Evolutionary conservation across 2,888 invertebrate genomes (phyloP).

Genomic region (Andrena dorsata): DNA sequence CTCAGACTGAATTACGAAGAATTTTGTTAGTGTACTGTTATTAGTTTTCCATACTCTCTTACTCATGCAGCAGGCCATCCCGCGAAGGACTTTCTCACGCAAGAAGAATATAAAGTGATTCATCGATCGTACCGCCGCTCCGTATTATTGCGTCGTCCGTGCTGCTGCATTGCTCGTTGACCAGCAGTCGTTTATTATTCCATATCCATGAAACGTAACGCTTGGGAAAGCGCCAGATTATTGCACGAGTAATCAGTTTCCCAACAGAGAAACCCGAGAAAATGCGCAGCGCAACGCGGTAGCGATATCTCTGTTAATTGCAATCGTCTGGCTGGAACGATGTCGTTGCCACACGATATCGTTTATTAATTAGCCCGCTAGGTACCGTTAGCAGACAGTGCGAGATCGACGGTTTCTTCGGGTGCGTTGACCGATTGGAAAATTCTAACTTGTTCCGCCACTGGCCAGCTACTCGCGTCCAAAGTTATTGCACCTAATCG

Average conservation of each 20-base stretch:
- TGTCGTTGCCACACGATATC: constrained; percentile 24
- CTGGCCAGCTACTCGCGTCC: neutral
- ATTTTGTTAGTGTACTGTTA: no score
- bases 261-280: constrained; percentile 15
- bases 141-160: neutral
- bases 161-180: neutral
- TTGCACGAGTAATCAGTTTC: constrained; percentile 18
- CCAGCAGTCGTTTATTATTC: neutral
- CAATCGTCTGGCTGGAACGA: constrained; percentile 8
- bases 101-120: constrained; percentile 36
- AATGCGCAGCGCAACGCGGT: neutral
- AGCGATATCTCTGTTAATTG: constrained; percentile 42
- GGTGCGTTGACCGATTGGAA: constrained; percentile 20
- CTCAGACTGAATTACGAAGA: no score
- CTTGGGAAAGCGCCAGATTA: constrained; percentile 26
- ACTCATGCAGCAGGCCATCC: neutral
- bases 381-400: neutral
- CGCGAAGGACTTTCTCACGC: constrained; percentile 9
- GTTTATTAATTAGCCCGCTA: constrained; percentile 22
- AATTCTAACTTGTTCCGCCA: constrained; percentile 13
- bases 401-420: neutral
- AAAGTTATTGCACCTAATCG: constrained; percentile 10
- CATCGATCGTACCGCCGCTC: constrained; percentile 25
- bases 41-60: no score
- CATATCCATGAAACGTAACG: neutral